phyloP scores from a whole-genome alignment of 2,888 invertebrate species.

The Synergus umbraculus region DNA sequence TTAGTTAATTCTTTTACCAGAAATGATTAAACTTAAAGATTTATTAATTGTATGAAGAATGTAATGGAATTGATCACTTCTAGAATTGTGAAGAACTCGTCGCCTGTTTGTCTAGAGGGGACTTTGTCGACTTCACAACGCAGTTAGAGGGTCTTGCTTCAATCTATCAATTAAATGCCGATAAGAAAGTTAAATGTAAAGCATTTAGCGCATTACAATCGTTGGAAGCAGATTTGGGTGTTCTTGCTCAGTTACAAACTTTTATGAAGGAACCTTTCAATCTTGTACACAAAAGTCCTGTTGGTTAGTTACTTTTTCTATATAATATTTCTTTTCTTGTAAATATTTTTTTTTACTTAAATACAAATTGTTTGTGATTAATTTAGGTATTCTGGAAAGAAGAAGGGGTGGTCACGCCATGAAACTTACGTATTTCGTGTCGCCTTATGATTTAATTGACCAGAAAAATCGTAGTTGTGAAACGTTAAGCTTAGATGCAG shows the following conservation, averaged over 20 bases:
- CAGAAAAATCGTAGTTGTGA: constrained; percentile 85
- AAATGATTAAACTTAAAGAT: neutral
- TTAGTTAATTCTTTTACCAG: neutral
- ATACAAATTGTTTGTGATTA: constrained; percentile 43
- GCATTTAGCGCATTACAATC: constrained; percentile 95
- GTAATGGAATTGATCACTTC: constrained; percentile 71
- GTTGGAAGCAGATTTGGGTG: constrained; percentile 92
- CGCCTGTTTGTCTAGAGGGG: constrained; percentile 88
- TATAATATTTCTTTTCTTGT: constrained; percentile 25
- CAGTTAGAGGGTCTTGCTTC: constrained; percentile 95
- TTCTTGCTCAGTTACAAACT: constrained; percentile 87
- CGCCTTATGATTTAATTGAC: constrained; percentile 93
- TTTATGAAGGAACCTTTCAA: constrained; percentile 85
- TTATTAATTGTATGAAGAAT: neutral
- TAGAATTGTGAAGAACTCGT: constrained; percentile 94
- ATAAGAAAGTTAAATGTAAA: constrained; percentile 96
- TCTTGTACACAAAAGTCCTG: constrained; percentile 92
- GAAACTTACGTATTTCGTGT: constrained; percentile 95
- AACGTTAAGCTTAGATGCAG: constrained; percentile 86
- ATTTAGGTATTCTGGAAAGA: constrained; percentile 78
- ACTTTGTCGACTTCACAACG: constrained; percentile 94
- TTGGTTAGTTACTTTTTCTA: constrained; percentile 81
- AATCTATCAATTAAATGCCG: constrained; percentile 95
- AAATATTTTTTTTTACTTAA: constrained; percentile 1
- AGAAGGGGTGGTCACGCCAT: constrained; percentile 86